Conservation (phyloP, 2,113 vertebrate genomes). For the Cyanoderma ruficeps region DNA sequence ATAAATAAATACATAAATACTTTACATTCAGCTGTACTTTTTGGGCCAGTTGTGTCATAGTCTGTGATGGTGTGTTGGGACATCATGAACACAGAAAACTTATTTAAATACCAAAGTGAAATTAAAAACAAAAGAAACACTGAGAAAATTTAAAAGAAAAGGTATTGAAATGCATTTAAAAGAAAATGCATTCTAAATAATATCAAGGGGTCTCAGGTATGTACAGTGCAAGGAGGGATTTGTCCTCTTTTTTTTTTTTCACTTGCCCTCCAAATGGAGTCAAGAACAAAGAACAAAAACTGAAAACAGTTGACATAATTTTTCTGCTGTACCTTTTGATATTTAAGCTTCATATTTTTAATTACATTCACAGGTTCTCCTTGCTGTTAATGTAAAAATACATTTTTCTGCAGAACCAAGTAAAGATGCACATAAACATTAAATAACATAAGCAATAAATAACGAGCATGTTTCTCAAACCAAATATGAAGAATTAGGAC, state of each 20-base stretch:
- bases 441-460: not conserved
- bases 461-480: not conserved
- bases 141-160: not conserved
- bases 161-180: not conserved
- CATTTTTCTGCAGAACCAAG: not conserved
- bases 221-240: not conserved
- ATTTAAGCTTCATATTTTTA: not conserved
- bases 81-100: not conserved
- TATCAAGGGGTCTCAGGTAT: not conserved
- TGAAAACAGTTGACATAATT: not conserved
- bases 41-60: not conserved
- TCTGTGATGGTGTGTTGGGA: not conserved
- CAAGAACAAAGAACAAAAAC: not conserved
- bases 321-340: not conserved
- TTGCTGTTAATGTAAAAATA: not conserved
- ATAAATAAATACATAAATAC: not conserved
- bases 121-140: not conserved
- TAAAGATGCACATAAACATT: rapidly evolving
- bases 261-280: not conserved
- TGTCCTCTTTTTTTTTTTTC: not conserved
- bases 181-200: not conserved
- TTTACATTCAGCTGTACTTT: not conserved
- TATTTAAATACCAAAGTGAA: not conserved
- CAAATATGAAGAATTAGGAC: not conserved
- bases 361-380: not conserved